These are phyloP conservation scores for Darevskia mixta DNA, from an alignment of 2,797 vertebrate species.

Conservation along the genomic window DNA sequence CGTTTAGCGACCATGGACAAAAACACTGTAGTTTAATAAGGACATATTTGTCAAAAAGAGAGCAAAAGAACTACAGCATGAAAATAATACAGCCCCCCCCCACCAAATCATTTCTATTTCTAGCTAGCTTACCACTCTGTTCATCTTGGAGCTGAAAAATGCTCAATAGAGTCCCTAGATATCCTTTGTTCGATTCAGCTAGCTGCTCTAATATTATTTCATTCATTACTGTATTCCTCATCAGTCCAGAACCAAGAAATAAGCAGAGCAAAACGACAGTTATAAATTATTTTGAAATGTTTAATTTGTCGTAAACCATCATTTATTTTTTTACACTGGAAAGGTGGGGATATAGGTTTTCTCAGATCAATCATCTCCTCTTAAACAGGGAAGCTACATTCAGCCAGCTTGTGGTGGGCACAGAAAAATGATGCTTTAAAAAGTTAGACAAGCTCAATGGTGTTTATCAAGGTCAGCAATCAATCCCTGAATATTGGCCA, in stretches of 20 bases:
- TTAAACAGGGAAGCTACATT: not conserved
- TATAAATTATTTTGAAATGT: not conserved
- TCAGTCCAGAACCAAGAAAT: not conserved
- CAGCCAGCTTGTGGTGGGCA: not conserved
- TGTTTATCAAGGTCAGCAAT: not conserved
- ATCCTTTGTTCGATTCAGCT: too few relatives aligned
- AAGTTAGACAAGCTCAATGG: not conserved
- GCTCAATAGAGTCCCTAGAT: not conserved
- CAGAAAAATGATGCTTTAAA: not conserved
- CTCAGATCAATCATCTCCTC: not conserved
- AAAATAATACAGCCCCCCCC: not conserved
- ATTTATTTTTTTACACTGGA: not conserved
- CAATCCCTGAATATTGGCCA: not conserved
- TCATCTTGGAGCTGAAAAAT: not conserved
- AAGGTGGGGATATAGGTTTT: not conserved
- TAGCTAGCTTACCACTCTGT: not conserved
- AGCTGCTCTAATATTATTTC: too few relatives aligned
- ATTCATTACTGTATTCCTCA: not conserved
- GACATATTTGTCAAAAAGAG: not conserved
- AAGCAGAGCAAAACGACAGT: not conserved
- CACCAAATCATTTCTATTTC: not conserved
- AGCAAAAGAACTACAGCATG: not conserved
- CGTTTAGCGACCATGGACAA: not conserved
- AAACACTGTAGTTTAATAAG: not conserved
- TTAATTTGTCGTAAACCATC: not conserved